These are phyloP conservation scores for Sitta europaea DNA, from an alignment of 2,113 vertebrate species.

Conservation along the genomic window DNA sequence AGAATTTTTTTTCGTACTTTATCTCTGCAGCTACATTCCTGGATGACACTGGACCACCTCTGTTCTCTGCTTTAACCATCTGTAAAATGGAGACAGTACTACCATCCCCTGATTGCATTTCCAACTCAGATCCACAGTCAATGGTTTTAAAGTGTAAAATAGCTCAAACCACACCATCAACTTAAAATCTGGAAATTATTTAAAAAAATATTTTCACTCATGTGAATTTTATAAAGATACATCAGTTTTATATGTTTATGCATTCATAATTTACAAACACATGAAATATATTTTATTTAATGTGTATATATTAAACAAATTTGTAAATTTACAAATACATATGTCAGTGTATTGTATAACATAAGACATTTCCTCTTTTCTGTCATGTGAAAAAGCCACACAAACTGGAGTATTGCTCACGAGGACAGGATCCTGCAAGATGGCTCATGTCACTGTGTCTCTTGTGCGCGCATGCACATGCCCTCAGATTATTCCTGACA, in stretches of 20 bases:
- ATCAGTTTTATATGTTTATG: background rate
- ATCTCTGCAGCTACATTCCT: background rate
- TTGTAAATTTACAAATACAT: background rate
- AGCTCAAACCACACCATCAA: background rate
- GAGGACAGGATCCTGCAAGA: background rate
- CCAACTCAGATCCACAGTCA: background rate
- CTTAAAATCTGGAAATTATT: background rate
- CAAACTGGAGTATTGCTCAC: background rate
- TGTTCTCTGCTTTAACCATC: background rate
- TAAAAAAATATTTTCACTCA: background rate
- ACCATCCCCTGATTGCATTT: background rate
- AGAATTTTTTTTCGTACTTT: background rate
- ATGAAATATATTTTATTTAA: background rate
- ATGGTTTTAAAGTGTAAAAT: background rate
- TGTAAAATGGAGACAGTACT: background rate
- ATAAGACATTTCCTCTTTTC: background rate
- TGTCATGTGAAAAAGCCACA: background rate
- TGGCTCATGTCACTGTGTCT: background rate
- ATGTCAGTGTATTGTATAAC: background rate
- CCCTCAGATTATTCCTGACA: background rate
- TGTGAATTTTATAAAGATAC: background rate
- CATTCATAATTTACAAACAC: background rate
- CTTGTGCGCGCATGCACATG: fast-evolving
- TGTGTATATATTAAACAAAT: background rate
- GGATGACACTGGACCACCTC: background rate